Base-by-base conservation (phyloP, 2,888 invertebrate genomes). In the Mechanitis mazaeus region DNA sequence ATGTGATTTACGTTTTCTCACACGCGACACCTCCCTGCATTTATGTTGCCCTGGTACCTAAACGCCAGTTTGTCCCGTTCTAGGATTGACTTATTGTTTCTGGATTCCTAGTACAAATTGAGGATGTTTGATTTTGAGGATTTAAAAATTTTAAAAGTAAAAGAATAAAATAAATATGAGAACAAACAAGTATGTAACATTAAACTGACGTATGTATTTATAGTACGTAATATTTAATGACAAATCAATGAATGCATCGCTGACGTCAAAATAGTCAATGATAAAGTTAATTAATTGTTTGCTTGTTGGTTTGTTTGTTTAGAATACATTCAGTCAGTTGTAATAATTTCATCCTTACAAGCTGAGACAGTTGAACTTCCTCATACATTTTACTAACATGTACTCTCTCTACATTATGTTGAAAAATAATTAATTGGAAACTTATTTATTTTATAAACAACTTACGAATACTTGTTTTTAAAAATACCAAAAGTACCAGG, bases 1-100 rank as follows among this genome's bases (percentile, higher is more conserved):
- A 87, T 87, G 85, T 84, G 86, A 86, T 87, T 85, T 85, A 87
- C 81, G 75, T 72, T 75, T 81, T 83, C 83, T 81, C 84, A 83
- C 83, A 80, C 76, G 77, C 75, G 70, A 73, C 73, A 72, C 70
- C 64, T 61, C 69, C 70, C 68, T 65, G 38, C 70, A 76, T 72
- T 72, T 77, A 79, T 87, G 83, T 72, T 72, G 68, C 75, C 83
- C 84, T 85, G 80, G 85, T 85, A 59, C 54, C 28, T 58, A 33
- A 57, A 61, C 57, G 50, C 50, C 50, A 50, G 31, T 31, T 50
- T 50, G 31, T 50, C 28, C 42, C 50, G 50, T 31, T 50, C 50
- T 11, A 31, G 28, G 50, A 50, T 50, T 31, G 20, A 47, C 47
- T 47, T 20, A 28, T 20, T 6, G n/a, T 50, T 50, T 31, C 50